A percentile compares a stretch with the other conserved stretches of the same genome.
Conservation (phyloP, 2,113 vertebrate species). For the Mystacornis crossleyi region DNA sequence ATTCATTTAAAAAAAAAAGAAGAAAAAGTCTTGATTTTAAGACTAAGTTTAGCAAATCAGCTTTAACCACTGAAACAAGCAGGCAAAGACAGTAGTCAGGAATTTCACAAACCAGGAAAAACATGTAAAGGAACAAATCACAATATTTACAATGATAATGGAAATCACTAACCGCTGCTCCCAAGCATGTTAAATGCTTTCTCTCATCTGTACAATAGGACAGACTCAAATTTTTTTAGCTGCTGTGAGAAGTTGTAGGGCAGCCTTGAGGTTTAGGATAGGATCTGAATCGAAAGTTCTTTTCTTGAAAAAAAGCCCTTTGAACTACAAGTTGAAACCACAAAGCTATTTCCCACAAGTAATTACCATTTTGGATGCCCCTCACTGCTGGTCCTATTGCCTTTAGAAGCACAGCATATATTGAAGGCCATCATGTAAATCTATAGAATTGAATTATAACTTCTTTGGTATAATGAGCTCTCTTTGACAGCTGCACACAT, state of each 20-base stretch:
- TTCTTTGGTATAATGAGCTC: constrained; percentile 38
- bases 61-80: background rate
- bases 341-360: constrained; percentile 4
- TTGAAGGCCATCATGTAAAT: constrained; percentile 23
- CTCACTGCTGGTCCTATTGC: background rate
- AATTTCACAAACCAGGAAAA: background rate
- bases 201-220: background rate
- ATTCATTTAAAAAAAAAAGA: background rate
- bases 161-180: background rate
- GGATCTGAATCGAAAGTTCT: background rate
- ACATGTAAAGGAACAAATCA: background rate
- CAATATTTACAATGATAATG: background rate
- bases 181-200: background rate
- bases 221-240: background rate
- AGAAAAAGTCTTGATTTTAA: background rate
- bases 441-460: constrained; percentile 17
- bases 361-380: background rate
- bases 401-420: background rate
- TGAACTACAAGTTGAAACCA: constrained; percentile 24
- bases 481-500: background rate
- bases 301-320: background rate
- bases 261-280: background rate
- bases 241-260: background rate
- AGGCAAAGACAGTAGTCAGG: background rate
- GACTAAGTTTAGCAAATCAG: background rate